Conservation (phyloP, 37 sponge, comb jelly and placozoan species). For the Spongia lamella region DNA sequence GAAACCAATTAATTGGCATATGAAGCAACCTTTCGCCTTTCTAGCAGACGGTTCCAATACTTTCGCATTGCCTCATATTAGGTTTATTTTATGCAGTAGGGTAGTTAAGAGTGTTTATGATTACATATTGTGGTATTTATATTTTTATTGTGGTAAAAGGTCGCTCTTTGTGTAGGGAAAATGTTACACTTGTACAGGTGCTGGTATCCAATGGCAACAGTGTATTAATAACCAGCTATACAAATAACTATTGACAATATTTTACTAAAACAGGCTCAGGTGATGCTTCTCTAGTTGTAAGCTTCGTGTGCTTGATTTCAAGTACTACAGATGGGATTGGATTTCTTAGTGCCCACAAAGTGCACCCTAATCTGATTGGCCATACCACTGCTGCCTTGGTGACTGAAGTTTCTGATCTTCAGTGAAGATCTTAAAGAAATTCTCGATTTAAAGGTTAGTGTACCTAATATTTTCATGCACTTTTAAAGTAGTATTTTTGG, state of each 20-base stretch:
- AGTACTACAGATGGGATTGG: conserved; percentile 54
- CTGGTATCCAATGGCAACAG: conserved; percentile 70
- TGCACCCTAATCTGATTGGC: conserved; percentile 53
- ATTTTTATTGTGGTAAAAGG: no score
- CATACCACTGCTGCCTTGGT: conserved; percentile 23
- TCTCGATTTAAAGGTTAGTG: conserved; percentile 45
- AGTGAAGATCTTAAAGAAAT: conserved; percentile 41
- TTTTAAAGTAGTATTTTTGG: no score
- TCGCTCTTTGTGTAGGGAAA: conserved; percentile 84
- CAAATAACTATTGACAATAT: conserved; percentile 98
- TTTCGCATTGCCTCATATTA: no score
- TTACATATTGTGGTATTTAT: no score
- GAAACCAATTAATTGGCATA: no score
- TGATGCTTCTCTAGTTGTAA: conserved; percentile 3
- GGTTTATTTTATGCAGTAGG: no score
- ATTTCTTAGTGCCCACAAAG: conserved; percentile 51
- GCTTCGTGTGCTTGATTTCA: conserved; percentile 2
- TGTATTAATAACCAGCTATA: conserved; percentile 90
- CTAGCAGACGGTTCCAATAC: no score
- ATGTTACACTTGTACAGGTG: conserved; percentile 73
- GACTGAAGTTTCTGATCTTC: conserved; percentile 22
- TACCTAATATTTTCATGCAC: no score
- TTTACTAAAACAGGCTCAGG: conserved; percentile 80
- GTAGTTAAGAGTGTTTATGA: no score
- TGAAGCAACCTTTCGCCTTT: no score